Evolutionary conservation across 2,797 vertebrate genomes (phyloP), one percentile per base, ranked within the genome.

Genomic region (Anguilla pacifica): DNA sequence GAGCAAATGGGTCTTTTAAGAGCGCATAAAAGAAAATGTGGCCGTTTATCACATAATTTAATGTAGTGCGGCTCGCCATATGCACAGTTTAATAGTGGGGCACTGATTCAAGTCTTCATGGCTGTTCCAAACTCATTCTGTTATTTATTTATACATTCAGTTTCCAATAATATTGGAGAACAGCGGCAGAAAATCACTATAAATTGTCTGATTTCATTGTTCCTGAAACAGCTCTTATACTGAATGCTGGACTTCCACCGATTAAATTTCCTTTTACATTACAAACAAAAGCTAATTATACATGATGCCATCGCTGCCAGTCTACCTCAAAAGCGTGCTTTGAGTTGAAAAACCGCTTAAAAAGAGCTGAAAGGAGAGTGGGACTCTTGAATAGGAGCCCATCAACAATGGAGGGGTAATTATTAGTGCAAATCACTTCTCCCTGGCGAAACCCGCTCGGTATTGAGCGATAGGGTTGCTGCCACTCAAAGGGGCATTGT

Each of bases 371-470:
- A 94, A 95, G 91, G 90, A 87, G 88, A 92, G 89, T 90, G 88
- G 81, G 90, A 85, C 55, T 43, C 92, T 92, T 93, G 88, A 94
- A 93, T 94, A 93, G 88, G 88, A 92, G 88, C 85, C 89, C 85
- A 86, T 91, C 91, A 94, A 94, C 92, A 91, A 92, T 70, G 91
- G 92, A 87, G 89, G 92, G 88, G 84, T 94, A 95, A 95, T 95
- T 96, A 95, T 92, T 94, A 94, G 93, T 90, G 85, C 93, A 90
- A 94, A 95, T 96, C 92, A 94, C 93, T 91, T 93, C 93, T 94
- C 91, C 91, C 89, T 93, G 43, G 46, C 25, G 51, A 22, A 53
- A 86, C 61, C 61, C 2, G 3, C 61, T 74, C 49, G 3, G 15
- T 25, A 9, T 53, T 77, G 5, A 72, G n/a, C 7, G 46, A 86